Evolutionary conservation across 2,113 vertebrate species (phyloP), one percentile per base, ranked within the genome.

Genomic region (Gymnogyps californianus): DNA sequence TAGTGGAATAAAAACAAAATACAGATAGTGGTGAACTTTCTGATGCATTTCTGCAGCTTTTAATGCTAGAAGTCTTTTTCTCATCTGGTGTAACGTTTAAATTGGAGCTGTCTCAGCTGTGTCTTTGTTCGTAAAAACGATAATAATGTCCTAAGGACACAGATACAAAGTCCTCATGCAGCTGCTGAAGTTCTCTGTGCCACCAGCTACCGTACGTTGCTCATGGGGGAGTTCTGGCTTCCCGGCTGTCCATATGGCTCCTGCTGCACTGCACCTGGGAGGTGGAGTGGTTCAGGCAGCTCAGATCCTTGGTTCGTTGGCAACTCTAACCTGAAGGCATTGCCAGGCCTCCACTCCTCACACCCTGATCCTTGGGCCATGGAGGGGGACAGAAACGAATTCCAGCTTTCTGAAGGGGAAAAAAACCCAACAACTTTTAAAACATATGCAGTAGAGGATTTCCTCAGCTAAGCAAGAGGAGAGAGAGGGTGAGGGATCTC

Each of bases 221-320:
- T 42, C 0, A 1, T 32, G 20, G 29, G 7, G 44, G 17, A 12
- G 36, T 32, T 44, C 28, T 70, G 51, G 17, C 10, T 51, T 58
- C 36, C 62, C 1, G 0, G 20, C 36, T n/a, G 9, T 28, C 49
- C 13, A 5, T 26, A 6, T 4, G 9, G 20, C 51, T 72, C 31
- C 38, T 0, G 1, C 51, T 28, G 24, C 58, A 9, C 38, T 0
- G 0, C 16, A 8, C 15, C 14, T 16, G 25, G 29, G 28, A 57
- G 28, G 20, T 46, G 71, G 28, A 9, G 51, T 5, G 19, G 5
- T 51, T 44, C 34, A 20, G 58, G 29, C 34, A 54, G 58, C 29
- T 36, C 44, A 31, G 36, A 17, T 19, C 17, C 36, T 20, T 10
- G 13, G 10, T 25, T 29, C 3, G 4, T 51, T 42, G 44, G 22